These are phyloP conservation scores for Drosophila triauraria DNA, from an alignment of 1,140 invertebrate species.

Conservation along the genomic window DNA sequence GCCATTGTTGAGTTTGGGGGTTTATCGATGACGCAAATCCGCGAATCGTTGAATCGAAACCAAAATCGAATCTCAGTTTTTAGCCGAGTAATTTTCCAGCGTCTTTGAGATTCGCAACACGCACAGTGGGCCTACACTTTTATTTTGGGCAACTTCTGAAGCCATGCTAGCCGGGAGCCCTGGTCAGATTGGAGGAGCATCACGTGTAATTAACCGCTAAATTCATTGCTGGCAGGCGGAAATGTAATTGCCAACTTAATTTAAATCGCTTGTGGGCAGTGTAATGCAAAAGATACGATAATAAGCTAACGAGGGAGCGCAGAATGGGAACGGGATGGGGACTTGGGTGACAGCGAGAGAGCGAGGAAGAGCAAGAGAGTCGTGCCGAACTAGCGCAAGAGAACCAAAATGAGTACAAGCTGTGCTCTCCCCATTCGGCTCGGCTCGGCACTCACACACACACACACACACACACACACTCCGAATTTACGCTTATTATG, in stretches of 20 bases:
- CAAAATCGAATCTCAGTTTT: constrained; percentile 27
- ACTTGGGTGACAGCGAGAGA: constrained; percentile 12
- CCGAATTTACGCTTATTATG: constrained; percentile 74
- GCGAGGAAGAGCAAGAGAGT: not conserved
- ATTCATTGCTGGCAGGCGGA: constrained; percentile 7
- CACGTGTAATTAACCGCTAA: constrained; percentile 10
- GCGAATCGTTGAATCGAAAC: constrained; percentile 4
- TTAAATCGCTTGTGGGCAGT: constrained; percentile 30
- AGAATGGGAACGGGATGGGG: not conserved
- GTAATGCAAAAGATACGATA: constrained; percentile 46
- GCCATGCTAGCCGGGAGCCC: not conserved
- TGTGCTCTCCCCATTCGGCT: constrained; percentile 24
- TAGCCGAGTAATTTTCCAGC: constrained; percentile 35
- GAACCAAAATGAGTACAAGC: constrained; percentile 8
- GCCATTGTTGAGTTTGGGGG: not conserved
- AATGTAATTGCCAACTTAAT: constrained; percentile 50
- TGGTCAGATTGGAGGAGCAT: not conserved
- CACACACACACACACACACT: constrained; percentile 19
- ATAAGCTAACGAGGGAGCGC: constrained; percentile 21
- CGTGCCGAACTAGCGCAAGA: not conserved
- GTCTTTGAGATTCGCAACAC: constrained; percentile 17
- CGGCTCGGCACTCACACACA: constrained; percentile 36
- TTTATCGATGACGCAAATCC: not conserved
- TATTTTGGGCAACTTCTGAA: not conserved
- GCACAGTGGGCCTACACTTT: constrained; percentile 11